These are phyloP conservation scores for Sebastes schlegelii DNA, from an alignment of 2,113 vertebrate genomes.

Conservation along the genomic window DNA sequence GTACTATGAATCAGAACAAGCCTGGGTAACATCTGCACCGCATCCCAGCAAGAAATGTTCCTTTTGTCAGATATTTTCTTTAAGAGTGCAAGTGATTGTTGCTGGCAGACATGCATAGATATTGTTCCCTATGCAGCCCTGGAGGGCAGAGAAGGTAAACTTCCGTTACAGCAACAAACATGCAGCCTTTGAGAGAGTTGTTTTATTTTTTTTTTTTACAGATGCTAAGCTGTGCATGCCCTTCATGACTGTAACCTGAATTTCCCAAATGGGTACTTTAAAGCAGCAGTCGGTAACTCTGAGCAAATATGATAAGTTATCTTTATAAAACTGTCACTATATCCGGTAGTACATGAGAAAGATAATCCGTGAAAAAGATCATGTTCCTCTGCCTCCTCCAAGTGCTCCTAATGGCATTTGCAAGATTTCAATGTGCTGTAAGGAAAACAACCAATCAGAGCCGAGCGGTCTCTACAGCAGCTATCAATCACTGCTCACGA, in stretches of 20 bases:
- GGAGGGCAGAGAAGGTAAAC: constrained; percentile 50
- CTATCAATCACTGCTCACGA: no score
- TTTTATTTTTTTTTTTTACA: constrained; percentile 37
- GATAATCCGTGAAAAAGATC: no score
- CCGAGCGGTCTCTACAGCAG: no score
- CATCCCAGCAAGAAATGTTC: constrained; percentile 51
- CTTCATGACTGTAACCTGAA: constrained; percentile 27
- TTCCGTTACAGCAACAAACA: constrained; percentile 40
- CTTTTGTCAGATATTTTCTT: constrained; percentile 63
- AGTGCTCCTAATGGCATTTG: no score
- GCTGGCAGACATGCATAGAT: constrained; percentile 57
- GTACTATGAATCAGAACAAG: constrained; percentile 65
- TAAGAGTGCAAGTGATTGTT: constrained; percentile 56
- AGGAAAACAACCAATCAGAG: no score
- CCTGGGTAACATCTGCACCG: constrained; percentile 60
- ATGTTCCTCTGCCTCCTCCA: no score
- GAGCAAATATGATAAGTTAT: no score
- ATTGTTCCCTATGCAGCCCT: constrained; percentile 32
- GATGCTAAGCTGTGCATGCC: constrained; percentile 16
- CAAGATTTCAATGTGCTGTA: no score
- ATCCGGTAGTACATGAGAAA: no score
- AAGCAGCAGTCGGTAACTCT: no score
- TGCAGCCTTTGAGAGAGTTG: constrained; percentile 23
- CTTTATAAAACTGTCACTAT: no score
- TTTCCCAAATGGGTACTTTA: constrained; percentile 1